These are phyloP conservation scores for Hippopotamus amphibius DNA, from an alignment of 2,113 vertebrate species.

Conservation along the genomic window DNA sequence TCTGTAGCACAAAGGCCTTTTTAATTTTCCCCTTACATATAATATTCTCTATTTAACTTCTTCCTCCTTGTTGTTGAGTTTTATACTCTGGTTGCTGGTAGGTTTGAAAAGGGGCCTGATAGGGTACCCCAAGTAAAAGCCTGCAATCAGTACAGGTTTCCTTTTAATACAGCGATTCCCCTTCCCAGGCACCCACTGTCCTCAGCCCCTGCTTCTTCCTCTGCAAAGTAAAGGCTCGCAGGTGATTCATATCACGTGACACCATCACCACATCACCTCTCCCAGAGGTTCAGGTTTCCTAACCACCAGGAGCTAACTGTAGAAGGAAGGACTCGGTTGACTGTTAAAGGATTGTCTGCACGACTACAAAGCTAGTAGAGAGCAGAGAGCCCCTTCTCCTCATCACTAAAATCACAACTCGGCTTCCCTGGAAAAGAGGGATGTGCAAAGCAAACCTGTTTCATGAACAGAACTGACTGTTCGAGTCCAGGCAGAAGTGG, in stretches of 20 bases:
- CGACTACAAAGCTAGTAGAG: background rate
- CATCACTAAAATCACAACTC: background rate
- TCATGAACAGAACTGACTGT: background rate
- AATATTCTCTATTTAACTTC: background rate
- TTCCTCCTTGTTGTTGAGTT: background rate
- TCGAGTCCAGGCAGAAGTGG: background rate
- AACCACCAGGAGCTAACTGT: background rate
- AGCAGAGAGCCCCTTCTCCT: background rate
- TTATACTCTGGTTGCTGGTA: background rate
- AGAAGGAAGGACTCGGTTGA: background rate
- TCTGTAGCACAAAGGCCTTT: background rate
- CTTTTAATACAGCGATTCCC: background rate
- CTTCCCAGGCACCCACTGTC: background rate
- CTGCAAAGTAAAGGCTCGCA: background rate
- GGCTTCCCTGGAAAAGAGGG: background rate
- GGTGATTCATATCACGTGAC: background rate
- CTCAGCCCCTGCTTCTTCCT: background rate
- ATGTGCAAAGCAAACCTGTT: background rate
- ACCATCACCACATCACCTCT: background rate
- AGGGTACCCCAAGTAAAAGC: background rate
- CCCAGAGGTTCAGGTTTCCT: background rate
- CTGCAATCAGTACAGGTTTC: background rate
- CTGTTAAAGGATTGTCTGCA: background rate
- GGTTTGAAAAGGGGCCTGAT: background rate
- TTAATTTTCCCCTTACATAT: background rate